phyloP scores from a whole-genome alignment of 2,797 vertebrate genomes.

The Sphaeramia orbicularis region DNA sequence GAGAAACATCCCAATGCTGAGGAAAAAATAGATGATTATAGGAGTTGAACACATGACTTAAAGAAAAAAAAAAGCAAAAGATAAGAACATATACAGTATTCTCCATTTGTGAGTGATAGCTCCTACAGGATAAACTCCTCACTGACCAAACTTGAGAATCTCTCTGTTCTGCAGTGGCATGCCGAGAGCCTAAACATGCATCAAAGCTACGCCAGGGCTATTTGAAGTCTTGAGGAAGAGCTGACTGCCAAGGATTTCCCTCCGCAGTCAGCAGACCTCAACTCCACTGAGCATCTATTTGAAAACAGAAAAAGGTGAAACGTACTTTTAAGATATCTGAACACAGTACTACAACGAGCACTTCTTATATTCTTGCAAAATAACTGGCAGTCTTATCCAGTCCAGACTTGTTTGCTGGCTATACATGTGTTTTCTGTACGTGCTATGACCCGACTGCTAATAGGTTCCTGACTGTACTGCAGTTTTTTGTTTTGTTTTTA shows the following conservation, averaged over 20 bases:
- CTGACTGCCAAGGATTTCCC: slow-evolving; percentile 69
- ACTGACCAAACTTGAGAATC: slow-evolving; percentile 48
- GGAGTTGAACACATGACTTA: not conserved
- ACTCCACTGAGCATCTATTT: slow-evolving; percentile 26
- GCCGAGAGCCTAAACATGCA: slow-evolving; percentile 70
- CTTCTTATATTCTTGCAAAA: too few species aligned
- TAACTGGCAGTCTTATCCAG: too few species aligned
- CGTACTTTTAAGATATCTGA: slow-evolving; percentile 25
- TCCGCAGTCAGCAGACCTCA: slow-evolving; percentile 64
- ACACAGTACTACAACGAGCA: not conserved
- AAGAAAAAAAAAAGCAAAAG: not conserved
- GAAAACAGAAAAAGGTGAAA: slow-evolving; percentile 10
- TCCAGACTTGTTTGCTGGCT: too few species aligned
- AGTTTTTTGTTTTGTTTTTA: too few species aligned
- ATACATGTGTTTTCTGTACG: too few species aligned
- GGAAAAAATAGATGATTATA: not conserved
- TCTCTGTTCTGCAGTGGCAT: slow-evolving; percentile 30
- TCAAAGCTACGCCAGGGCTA: slow-evolving; percentile 55
- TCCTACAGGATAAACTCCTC: slow-evolving; percentile 30
- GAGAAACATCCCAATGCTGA: too few species aligned
- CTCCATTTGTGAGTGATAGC: slow-evolving; percentile 1
- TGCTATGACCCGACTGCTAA: too few species aligned
- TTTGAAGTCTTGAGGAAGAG: slow-evolving; percentile 69
- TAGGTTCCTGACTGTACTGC: too few species aligned
- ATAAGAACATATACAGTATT: not conserved